Conservation (phyloP, 2,888 invertebrate genomes). For the Merodon equestris region DNA sequence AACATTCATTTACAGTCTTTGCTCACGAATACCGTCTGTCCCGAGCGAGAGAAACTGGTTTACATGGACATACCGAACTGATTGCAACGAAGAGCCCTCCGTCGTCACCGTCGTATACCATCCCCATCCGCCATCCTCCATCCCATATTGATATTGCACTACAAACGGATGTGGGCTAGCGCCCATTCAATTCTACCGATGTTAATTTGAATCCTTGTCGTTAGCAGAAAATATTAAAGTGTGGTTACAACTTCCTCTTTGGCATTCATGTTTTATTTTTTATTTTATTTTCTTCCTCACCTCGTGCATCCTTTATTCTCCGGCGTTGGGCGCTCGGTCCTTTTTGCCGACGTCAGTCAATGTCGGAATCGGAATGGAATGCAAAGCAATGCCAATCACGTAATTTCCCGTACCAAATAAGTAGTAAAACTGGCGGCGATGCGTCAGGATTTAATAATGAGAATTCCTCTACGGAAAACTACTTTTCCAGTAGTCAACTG, state of each 20-base stretch:
- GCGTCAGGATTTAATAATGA: conserved; percentile 66
- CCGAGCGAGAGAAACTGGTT: no score
- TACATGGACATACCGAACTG: no score
- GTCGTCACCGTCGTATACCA: no score
- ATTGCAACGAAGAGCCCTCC: no score
- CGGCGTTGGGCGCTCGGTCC: not conserved
- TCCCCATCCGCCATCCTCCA: no score
- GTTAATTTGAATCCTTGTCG: conserved; percentile 59
- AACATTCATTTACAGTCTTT: conserved; percentile 20
- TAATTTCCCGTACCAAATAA: conserved; percentile 64
- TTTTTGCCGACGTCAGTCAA: not conserved
- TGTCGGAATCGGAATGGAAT: not conserved
- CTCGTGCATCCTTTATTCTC: no score
- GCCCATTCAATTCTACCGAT: conserved; percentile 46
- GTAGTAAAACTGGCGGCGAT: conserved; percentile 67
- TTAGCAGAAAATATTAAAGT: conserved; percentile 63
- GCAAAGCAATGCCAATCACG: conserved; percentile 63
- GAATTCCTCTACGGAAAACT: conserved; percentile 39
- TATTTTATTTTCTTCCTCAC: not conserved
- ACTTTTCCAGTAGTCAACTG: conserved; percentile 32
- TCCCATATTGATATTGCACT: not conserved
- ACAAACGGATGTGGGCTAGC: conserved; percentile 25
- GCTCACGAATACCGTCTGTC: no score
- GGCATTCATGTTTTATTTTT: no score
- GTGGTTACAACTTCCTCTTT: conserved; percentile 45